Percentiles rank a stretch among this genome's conserved stretches.
phyloP scores from a whole-genome alignment of 2,888 invertebrate species.

The Napeogenes inachia region DNA sequence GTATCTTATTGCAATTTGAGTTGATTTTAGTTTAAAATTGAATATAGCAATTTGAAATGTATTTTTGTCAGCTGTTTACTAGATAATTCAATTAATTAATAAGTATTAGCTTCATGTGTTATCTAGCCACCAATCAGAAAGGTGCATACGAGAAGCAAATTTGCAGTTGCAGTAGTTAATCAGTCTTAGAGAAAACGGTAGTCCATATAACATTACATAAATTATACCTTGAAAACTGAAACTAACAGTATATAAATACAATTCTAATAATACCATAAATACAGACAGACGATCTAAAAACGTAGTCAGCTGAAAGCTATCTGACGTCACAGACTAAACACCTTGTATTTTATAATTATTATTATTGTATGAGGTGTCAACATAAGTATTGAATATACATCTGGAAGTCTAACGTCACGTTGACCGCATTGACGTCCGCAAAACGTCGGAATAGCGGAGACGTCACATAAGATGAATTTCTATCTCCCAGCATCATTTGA shows the following conservation, averaged over 20 bases:
- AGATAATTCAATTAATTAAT: too few relatives aligned
- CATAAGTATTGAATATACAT: constrained; percentile 21
- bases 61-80: too few relatives aligned
- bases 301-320: constrained; percentile 26
- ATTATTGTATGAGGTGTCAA: constrained; percentile 34
- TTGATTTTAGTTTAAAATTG: too few relatives aligned
- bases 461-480: constrained; percentile 38
- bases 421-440: constrained; percentile 41
- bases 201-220: too few relatives aligned
- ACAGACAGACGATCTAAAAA: constrained; percentile 31
- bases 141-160: too few relatives aligned
- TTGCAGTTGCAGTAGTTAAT: too few relatives aligned
- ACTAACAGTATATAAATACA: constrained; percentile 19
- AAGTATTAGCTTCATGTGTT: too few relatives aligned
- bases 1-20: too few relatives aligned
- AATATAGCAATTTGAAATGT: too few relatives aligned
- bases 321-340: constrained; percentile 30
- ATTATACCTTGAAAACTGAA: constrained; percentile 7
- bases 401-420: constrained; percentile 39
- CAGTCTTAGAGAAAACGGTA: too few relatives aligned
- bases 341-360: constrained; percentile 34
- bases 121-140: too few relatives aligned
- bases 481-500: constrained; percentile 11
- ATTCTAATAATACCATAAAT: constrained; percentile 28
- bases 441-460: constrained; percentile 36